Evolutionary conservation across 2,797 vertebrate species (phyloP).

Genomic region (Holocentrus rufus): DNA sequence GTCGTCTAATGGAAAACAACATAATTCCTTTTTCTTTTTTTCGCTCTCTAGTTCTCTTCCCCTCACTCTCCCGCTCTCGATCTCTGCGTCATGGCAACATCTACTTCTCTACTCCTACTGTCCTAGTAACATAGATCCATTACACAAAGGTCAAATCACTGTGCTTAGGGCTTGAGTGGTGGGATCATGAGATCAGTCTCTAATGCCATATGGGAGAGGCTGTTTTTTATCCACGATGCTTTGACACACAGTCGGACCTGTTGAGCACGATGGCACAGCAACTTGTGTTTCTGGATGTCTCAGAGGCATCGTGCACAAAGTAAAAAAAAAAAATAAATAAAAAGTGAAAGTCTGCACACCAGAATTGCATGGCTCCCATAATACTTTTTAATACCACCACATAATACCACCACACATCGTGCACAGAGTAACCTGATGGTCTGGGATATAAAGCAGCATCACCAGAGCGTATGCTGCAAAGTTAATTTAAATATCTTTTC

Average conservation of each 20-base stretch:
- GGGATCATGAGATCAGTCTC: conserved; percentile 60
- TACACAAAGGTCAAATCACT: conserved; percentile 58
- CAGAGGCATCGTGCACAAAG: not conserved
- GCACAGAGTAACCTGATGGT: not conserved
- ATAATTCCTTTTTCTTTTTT: not conserved
- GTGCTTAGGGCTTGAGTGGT: conserved; percentile 54
- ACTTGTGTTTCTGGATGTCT: not conserved
- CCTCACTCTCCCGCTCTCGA: not conserved
- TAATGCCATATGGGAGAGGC: conserved; percentile 47
- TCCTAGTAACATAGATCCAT: conserved; percentile 61
- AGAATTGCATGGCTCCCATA: too few relatives aligned
- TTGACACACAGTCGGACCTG: conserved; percentile 25
- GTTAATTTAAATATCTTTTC: too few relatives aligned
- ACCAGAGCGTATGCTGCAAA: not conserved
- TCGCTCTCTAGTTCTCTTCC: conserved; percentile 4
- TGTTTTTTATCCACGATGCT: conserved; percentile 44
- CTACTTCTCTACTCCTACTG: conserved; percentile 4
- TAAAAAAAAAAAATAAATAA: too few relatives aligned
- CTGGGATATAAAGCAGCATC: not conserved
- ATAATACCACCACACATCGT: not conserved
- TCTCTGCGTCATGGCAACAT: conserved; percentile 1
- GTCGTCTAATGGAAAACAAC: conserved; percentile 4
- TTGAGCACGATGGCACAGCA: conserved; percentile 14
- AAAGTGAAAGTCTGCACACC: too few relatives aligned
- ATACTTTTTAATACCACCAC: too few relatives aligned